Evolutionary conservation across 2,113 vertebrate genomes (phyloP).

Genomic region (Oenanthe oenanthe): DNA sequence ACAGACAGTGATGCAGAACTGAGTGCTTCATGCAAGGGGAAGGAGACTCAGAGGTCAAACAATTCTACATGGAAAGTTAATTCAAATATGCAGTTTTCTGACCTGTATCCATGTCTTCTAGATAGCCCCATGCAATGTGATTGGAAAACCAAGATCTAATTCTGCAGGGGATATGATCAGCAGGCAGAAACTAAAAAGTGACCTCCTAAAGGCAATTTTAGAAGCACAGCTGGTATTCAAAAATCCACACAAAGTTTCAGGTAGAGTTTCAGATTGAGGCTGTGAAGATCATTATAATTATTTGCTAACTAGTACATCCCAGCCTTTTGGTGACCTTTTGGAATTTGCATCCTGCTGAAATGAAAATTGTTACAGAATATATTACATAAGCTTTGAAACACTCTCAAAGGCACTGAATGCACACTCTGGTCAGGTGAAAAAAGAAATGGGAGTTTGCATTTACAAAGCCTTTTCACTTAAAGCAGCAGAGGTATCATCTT

Average conservation of each 20-base stretch:
- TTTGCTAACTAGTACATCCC: background rate
- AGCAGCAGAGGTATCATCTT: background rate
- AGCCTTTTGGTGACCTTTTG: background rate
- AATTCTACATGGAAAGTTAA: background rate
- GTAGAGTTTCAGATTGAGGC: background rate
- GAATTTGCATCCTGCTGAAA: background rate
- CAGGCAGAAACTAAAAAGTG: background rate
- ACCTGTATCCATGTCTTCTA: background rate
- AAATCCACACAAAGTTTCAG: background rate
- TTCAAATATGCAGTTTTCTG: background rate
- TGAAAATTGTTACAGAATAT: background rate
- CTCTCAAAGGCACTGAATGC: background rate
- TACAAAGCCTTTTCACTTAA: background rate
- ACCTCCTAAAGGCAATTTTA: background rate
- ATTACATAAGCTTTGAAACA: background rate
- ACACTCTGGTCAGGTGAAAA: background rate
- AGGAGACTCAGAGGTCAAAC: background rate
- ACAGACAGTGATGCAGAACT: background rate
- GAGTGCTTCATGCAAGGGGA: background rate
- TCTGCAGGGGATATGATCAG: rapidly evolving
- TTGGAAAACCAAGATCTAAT: background rate
- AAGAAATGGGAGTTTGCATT: background rate
- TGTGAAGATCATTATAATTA: background rate
- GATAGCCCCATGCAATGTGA: background rate
- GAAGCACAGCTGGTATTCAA: background rate